Conservation (phyloP, 2,797 vertebrate species). For the Gambusia yucatana region DNA sequence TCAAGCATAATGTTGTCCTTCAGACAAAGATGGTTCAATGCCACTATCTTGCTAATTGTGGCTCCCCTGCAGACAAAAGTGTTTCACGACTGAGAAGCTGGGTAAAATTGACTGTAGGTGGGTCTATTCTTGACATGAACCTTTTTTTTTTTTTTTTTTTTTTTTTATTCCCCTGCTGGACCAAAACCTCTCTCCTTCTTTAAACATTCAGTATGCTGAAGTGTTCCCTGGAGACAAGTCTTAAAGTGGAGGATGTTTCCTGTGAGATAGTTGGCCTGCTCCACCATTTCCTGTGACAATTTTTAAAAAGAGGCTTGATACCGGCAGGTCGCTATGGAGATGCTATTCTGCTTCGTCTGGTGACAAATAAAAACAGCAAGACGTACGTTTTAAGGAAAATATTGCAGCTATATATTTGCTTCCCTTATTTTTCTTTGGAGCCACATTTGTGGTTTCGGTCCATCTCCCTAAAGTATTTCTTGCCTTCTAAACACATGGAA, state of each 20-base stretch:
- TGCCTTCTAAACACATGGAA: constrained; percentile 7
- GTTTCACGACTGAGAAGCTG: constrained; percentile 17
- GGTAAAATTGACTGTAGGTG: constrained; percentile 39
- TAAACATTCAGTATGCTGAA: constrained; percentile 69
- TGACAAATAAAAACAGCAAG: constrained; percentile 25
- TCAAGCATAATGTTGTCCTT: background rate
- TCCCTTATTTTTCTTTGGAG: background rate
- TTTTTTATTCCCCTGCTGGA: constrained; percentile 20
- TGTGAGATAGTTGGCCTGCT: constrained; percentile 74
- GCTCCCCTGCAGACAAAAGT: constrained; percentile 47
- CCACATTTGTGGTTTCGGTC: background rate
- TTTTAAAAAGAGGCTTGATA: constrained; percentile 51
- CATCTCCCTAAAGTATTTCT: constrained; percentile 1
- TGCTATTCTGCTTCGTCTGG: constrained; percentile 20
- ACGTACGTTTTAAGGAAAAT: constrained; percentile 14
- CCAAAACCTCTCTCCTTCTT: constrained; percentile 45
- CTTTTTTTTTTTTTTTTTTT: background rate
- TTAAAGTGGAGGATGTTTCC: constrained; percentile 81
- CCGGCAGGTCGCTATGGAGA: constrained; percentile 36
- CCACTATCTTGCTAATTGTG: constrained; percentile 25
- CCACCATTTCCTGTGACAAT: constrained; percentile 82
- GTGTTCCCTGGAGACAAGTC: constrained; percentile 68
- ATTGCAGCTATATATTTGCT: constrained; percentile 9
- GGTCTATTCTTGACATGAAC: constrained; percentile 41
- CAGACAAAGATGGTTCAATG: constrained; percentile 11